Percentiles rank a stretch among this genome's conserved stretches.
phyloP scores from a whole-genome alignment of 1,140 invertebrate species.

The Brachionus plicatilis region DNA sequence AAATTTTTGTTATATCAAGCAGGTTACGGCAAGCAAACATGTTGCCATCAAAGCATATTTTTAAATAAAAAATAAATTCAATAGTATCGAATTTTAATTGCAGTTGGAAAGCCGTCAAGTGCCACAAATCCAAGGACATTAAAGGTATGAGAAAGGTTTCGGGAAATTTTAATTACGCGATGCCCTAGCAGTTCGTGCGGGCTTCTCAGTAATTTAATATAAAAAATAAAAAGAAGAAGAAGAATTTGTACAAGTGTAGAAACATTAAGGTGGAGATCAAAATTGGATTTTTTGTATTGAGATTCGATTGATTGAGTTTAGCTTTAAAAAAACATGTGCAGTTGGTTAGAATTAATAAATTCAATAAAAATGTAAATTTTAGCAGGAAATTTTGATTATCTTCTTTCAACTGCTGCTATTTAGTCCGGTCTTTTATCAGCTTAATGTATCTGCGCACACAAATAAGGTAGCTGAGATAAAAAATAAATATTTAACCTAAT shows the following conservation, averaged over 20 bases:
- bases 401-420: not conserved
- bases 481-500: conserved; percentile 1
- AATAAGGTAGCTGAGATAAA: not conserved
- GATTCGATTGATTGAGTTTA: not conserved
- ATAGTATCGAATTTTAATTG: not conserved
- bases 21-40: too few relatives aligned
- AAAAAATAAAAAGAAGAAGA: not conserved
- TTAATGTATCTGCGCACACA: not conserved
- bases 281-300: not conserved
- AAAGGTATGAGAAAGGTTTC: not conserved
- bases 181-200: not conserved
- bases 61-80: not conserved
- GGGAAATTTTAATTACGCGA: conserved; percentile 30
- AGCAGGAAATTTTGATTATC: not conserved
- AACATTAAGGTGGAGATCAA: conserved; percentile 14
- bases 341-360: not conserved
- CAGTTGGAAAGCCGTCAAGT: not conserved
- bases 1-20: too few relatives aligned
- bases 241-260: conserved; percentile 14
- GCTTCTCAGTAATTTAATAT: conserved; percentile 24
- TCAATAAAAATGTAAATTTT: conserved; percentile 3
- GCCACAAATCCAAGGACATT: not conserved
- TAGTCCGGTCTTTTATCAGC: not conserved
- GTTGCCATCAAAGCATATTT: too few relatives aligned
- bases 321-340: conserved; percentile 16